These are phyloP conservation scores for Sterna hirundo DNA, from an alignment of 2,113 vertebrate genomes.

Conservation along the genomic window DNA sequence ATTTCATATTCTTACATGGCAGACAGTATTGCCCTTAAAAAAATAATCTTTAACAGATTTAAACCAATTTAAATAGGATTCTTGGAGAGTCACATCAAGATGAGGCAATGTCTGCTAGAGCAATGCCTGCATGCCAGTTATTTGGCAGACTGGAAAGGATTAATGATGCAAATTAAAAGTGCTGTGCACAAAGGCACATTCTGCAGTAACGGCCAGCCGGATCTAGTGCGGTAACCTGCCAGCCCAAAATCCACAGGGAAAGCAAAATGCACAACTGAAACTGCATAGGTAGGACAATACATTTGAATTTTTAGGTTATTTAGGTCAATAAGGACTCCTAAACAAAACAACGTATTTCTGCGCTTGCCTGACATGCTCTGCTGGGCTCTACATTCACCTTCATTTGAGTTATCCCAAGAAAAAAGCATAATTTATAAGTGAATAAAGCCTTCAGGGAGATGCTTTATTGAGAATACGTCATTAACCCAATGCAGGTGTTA, in stretches of 20 bases:
- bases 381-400: background rate
- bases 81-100: no score
- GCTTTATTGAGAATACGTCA: background rate
- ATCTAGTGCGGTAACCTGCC: background rate
- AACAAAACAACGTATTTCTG: background rate
- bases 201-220: background rate
- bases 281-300: accelerated
- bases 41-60: background rate
- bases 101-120: background rate
- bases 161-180: background rate
- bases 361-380: background rate
- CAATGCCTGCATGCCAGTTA: no score
- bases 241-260: background rate
- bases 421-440: background rate
- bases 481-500: no score
- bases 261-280: background rate
- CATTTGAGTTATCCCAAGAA: background rate
- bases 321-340: background rate
- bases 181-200: background rate
- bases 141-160: background rate
- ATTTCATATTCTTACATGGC: background rate
- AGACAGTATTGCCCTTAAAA: background rate
- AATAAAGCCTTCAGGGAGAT: background rate
- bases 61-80: background rate
- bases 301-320: background rate